Conservation (phyloP, 2,888 invertebrate genomes). For the Scaptomyza caliginosa region DNA sequence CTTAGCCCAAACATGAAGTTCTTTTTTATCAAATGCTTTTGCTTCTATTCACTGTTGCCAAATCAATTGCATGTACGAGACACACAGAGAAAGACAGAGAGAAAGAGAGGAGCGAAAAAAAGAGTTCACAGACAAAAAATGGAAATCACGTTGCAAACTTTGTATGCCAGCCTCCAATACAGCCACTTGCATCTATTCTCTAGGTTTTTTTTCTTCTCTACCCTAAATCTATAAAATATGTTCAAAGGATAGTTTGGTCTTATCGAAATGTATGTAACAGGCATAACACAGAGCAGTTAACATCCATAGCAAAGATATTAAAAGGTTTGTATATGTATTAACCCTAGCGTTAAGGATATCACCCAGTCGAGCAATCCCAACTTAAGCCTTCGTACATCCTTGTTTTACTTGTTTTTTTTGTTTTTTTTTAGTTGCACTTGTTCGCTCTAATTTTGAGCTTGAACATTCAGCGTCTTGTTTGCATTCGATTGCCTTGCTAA, state of each 20-base stretch:
- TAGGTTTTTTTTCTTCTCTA: not conserved
- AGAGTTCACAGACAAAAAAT: conserved; percentile 38
- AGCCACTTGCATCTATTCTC: conserved; percentile 14
- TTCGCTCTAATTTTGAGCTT: conserved; percentile 9
- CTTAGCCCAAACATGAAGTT: conserved; percentile 14
- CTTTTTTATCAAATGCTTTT: not conserved
- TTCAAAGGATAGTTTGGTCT: not conserved
- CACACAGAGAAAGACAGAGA: conserved; percentile 7
- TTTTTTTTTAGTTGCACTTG: conserved; percentile 6
- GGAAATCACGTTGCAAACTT: conserved; percentile 44
- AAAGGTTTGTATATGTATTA: too few species aligned
- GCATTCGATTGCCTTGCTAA: conserved; percentile 69
- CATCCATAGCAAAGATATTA: too few species aligned
- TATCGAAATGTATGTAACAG: not conserved
- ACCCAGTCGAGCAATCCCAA: too few species aligned
- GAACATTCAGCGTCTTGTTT: conserved; percentile 43
- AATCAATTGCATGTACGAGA: conserved; percentile 54
- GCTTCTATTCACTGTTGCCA: conserved; percentile 14
- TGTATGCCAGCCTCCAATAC: conserved; percentile 7
- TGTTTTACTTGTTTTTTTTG: too few species aligned
- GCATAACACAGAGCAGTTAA: not conserved
- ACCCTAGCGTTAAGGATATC: too few species aligned
- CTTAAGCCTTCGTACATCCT: too few species aligned
- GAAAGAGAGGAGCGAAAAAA: not conserved
- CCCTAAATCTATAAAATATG: not conserved